phyloP scores from a whole-genome alignment of 1,140 invertebrate genomes.

The Rhizoglyphus robini region DNA sequence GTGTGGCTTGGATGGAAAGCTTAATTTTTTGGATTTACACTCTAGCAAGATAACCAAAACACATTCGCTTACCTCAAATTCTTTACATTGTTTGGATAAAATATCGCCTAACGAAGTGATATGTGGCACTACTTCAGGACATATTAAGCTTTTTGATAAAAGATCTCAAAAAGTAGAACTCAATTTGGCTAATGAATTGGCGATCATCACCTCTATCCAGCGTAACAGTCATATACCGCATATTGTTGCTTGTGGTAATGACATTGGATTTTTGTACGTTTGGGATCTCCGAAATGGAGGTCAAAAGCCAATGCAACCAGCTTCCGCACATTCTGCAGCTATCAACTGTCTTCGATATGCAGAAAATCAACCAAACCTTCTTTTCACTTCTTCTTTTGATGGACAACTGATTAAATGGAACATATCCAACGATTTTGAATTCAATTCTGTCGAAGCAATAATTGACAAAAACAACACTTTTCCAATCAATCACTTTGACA shows the following conservation, averaged over 20 bases:
- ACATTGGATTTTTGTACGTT: constrained; percentile 7
- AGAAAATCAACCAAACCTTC: neutral
- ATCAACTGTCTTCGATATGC: constrained; percentile 17
- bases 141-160: constrained; percentile 18
- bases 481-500: constrained; percentile 21
- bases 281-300: constrained; percentile 19
- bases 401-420: constrained; percentile 22
- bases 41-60: neutral
- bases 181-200: constrained; percentile 3
- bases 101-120: constrained; percentile 19
- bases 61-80: constrained; percentile 16
- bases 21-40: neutral
- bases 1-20: constrained; percentile 18
- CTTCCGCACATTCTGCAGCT: constrained; percentile 4
- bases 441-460: constrained; percentile 19
- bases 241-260: constrained; percentile 22
- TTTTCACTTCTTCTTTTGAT: constrained; percentile 13
- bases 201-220: constrained; percentile 13
- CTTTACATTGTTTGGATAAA: constrained; percentile 19
- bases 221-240: constrained; percentile 13
- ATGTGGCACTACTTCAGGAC: constrained; percentile 16
- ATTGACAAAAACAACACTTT: neutral
- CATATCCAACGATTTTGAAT: constrained; percentile 4
- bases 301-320: neutral
- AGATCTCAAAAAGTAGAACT: neutral